A percentile compares a stretch with the other conserved stretches of the same genome.
These are phyloP conservation scores for Dichetophora obliterata DNA, from an alignment of 2,888 invertebrate species.

Conservation along the genomic window DNA sequence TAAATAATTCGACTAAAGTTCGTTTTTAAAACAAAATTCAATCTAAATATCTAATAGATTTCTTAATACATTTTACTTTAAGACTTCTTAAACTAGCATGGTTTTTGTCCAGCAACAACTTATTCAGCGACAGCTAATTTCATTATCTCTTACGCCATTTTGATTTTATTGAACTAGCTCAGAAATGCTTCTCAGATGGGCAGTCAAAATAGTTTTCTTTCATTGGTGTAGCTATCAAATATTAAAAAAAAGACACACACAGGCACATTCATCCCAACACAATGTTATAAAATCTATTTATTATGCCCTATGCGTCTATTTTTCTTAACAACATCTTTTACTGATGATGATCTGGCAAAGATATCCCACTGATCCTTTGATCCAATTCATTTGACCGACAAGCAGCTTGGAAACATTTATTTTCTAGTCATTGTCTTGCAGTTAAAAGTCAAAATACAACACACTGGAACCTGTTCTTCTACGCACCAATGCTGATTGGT, in stretches of 20 bases:
- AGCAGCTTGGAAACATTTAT: background rate
- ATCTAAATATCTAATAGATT: no score
- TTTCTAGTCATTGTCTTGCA: background rate
- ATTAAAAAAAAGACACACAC: background rate
- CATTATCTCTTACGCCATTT: background rate
- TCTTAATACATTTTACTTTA: no score
- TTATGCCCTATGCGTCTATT: background rate
- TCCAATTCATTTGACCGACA: conserved; percentile 42
- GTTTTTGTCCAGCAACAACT: no score
- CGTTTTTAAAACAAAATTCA: no score
- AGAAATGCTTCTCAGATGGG: no score
- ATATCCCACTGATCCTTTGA: conserved; percentile 45
- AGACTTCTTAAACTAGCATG: no score
- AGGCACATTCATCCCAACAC: background rate
- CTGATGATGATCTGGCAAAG: conserved; percentile 37
- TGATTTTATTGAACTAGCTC: background rate
- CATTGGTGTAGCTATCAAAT: no score
- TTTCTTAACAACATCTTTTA: conserved; percentile 5
- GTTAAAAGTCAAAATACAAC: background rate
- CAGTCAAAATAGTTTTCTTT: no score
- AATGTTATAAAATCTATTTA: background rate
- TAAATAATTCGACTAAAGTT: no score
- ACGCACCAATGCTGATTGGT: conserved; percentile 6
- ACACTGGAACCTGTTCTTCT: conserved; percentile 25
- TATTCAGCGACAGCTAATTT: no score